A percentile compares a stretch with the other conserved stretches of the same genome.
Conservation (phyloP, 2,797 vertebrate species). For the Sebastolobus altivelis region DNA sequence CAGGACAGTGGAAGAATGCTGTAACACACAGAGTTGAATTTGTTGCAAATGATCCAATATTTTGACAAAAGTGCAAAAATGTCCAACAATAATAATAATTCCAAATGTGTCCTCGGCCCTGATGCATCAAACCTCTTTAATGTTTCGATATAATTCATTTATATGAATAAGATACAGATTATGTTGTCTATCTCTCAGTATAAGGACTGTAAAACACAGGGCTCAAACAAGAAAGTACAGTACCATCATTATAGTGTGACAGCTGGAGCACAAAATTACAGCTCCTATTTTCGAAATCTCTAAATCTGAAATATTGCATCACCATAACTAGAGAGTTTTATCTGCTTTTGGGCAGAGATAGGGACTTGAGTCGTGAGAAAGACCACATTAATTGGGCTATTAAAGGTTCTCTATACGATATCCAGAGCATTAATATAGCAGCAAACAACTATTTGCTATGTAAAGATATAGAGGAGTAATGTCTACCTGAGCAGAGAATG, state of each 20-base stretch:
- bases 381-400: no score
- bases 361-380: no score
- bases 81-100: neutral
- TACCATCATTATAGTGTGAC: neutral
- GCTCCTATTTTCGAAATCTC: neutral
- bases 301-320: slow-evolving; percentile 5
- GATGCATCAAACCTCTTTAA: neutral
- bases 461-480: no score
- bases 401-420: no score
- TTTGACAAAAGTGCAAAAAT: neutral
- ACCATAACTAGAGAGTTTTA: neutral
- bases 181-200: neutral
- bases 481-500: no score
- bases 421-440: no score
- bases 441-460: no score
- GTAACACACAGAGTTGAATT: neutral
- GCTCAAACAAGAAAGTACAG: neutral
- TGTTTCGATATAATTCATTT: neutral
- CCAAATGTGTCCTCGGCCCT: neutral
- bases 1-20: neutral
- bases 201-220: neutral
- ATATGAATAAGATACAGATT: neutral
- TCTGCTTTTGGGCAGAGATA: neutral
- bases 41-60: neutral
- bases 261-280: neutral